Percentiles rank a stretch among this genome's conserved stretches.
These are phyloP conservation scores for Parambassis ranga DNA, from an alignment of 2,797 vertebrate genomes.

Conservation along the genomic window DNA sequence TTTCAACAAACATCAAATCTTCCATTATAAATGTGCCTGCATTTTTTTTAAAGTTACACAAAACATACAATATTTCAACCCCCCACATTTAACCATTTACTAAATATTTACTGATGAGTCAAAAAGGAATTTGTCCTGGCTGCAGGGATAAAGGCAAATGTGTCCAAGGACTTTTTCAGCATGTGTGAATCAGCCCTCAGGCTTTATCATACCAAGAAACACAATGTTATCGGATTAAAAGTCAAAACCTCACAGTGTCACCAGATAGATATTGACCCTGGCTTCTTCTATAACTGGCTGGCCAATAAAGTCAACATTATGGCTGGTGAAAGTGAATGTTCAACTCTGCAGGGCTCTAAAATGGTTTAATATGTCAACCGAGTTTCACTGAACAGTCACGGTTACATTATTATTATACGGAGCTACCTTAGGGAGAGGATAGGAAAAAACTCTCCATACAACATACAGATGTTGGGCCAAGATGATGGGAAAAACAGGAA, in stretches of 20 bases:
- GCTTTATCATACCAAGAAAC: conserved; percentile 28
- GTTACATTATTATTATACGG: no score
- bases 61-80: background rate
- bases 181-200: background rate
- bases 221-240: conserved; percentile 25
- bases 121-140: conserved; percentile 3
- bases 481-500: no score
- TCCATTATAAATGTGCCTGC: background rate
- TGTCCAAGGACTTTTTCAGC: conserved; percentile 4
- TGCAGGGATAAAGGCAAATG: conserved; percentile 23
- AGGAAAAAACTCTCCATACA: no score
- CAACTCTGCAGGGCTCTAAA: conserved; percentile 31
- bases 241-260: conserved; percentile 15
- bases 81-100: conserved; percentile 52
- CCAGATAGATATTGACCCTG: conserved; percentile 24
- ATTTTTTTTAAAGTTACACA: background rate
- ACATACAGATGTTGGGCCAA: no score
- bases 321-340: conserved; percentile 52
- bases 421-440: no score
- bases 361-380: conserved; percentile 29
- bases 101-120: conserved; percentile 28
- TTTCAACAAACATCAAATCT: background rate
- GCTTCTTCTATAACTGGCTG: conserved; percentile 20
- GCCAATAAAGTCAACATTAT: conserved; percentile 47
- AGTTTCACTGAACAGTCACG: background rate